Evolutionary conservation across 2,888 invertebrate species (phyloP).

Genomic region (Clanis bilineata): DNA sequence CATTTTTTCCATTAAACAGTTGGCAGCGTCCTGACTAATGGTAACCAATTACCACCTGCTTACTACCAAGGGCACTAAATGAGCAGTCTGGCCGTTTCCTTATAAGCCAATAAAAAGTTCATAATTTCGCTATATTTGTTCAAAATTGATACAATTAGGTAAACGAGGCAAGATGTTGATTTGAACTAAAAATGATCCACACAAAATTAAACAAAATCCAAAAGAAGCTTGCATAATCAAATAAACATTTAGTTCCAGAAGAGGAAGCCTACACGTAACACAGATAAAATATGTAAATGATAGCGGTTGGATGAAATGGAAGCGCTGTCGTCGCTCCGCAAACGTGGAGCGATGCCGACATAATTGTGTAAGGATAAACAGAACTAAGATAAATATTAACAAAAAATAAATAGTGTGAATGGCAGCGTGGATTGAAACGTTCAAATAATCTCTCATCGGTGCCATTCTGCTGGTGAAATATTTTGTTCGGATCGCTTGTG

Average conservation of each 20-base stretch:
- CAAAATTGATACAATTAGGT: no score
- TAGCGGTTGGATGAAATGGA: conserved; percentile 1
- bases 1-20: no score
- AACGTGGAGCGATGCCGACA: neutral
- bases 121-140: no score
- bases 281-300: neutral
- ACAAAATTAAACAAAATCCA: neutral
- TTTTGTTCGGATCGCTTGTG: neutral
- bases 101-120: no score
- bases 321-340: neutral
- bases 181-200: no score
- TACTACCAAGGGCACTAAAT: no score
- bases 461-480: conserved; percentile 15
- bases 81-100: no score
- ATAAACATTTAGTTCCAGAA: neutral
- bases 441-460: conserved; percentile 14
- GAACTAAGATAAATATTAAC: conserved; percentile 17
- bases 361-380: conserved; percentile 11
- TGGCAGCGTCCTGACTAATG: no score
- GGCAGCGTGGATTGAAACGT: neutral
- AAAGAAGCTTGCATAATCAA: neutral
- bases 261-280: neutral
- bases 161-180: no score
- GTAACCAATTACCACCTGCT: no score
- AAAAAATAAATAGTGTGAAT: conserved; percentile 17